Conservation (phyloP, 2,888 invertebrate species). For the Hydropsyche betteni region DNA sequence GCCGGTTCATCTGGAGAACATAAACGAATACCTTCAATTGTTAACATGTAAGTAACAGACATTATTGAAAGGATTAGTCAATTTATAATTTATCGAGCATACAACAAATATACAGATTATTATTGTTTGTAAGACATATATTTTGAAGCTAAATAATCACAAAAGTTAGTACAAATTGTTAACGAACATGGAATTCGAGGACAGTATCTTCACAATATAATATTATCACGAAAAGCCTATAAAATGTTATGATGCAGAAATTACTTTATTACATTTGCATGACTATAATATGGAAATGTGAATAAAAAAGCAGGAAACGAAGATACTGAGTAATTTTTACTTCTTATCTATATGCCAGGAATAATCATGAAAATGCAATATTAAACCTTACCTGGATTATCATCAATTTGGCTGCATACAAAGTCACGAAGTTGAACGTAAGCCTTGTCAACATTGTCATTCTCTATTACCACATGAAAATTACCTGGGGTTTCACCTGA, state of each 20-base stretch:
- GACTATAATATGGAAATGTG: constrained; percentile 13
- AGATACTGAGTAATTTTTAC: not conserved
- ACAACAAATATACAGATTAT: too few relatives aligned
- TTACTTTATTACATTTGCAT: too few relatives aligned
- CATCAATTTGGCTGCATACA: constrained; percentile 70
- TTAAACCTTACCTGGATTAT: constrained; percentile 61
- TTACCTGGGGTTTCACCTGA: constrained; percentile 73
- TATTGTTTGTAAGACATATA: too few relatives aligned
- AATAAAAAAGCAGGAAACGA: constrained; percentile 36
- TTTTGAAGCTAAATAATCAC: too few relatives aligned
- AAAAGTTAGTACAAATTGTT: too few relatives aligned
- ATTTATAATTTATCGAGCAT: too few relatives aligned
- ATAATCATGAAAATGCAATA: constrained; percentile 1
- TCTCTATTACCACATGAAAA: constrained; percentile 84
- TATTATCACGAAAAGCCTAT: too few relatives aligned
- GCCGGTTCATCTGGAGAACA: constrained; percentile 44
- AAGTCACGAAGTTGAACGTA: constrained; percentile 79
- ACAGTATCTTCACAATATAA: too few relatives aligned
- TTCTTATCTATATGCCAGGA: not conserved
- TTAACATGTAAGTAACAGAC: not conserved
- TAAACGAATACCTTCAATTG: constrained; percentile 38
- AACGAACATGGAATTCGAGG: too few relatives aligned
- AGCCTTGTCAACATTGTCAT: constrained; percentile 83
- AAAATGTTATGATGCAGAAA: too few relatives aligned
- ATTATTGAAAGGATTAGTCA: too few relatives aligned